phyloP scores from a whole-genome alignment of 2,888 invertebrate species.

The Acrobasis suavella region DNA sequence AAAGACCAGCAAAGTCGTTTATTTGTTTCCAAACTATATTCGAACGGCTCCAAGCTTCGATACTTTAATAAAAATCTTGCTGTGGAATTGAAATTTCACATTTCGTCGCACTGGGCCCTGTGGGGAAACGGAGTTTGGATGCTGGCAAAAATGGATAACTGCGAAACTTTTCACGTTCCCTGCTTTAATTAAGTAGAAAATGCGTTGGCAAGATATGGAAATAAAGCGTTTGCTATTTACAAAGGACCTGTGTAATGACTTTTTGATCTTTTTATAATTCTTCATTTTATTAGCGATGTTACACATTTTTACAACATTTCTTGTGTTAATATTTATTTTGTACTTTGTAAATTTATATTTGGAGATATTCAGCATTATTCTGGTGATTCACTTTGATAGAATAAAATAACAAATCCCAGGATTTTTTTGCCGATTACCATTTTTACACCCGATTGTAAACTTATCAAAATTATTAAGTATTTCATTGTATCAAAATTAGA shows the following conservation, averaged over 20 bases:
- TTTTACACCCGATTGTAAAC: too few species aligned
- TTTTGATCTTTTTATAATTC: slow-evolving; percentile 17
- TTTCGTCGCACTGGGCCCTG: slow-evolving; percentile 52
- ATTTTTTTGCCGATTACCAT: too few species aligned
- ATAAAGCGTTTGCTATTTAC: slow-evolving; percentile 32
- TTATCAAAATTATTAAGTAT: too few species aligned
- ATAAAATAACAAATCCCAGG: too few species aligned
- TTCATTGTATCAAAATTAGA: too few species aligned
- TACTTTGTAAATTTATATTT: too few species aligned
- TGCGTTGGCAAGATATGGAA: slow-evolving; percentile 34
- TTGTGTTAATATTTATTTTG: neutral
- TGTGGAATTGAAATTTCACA: slow-evolving; percentile 70
- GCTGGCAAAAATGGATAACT: slow-evolving; percentile 50
- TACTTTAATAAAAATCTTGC: slow-evolving; percentile 68
- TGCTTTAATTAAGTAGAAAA: slow-evolving; percentile 54
- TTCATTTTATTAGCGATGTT: slow-evolving; percentile 13
- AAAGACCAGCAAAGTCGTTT: slow-evolving; percentile 68
- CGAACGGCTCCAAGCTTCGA: slow-evolving; percentile 59
- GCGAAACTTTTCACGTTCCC: slow-evolving; percentile 42
- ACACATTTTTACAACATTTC: neutral
- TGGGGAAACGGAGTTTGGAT: slow-evolving; percentile 37
- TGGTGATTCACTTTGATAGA: neutral
- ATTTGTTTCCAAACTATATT: slow-evolving; percentile 79
- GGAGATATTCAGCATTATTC: neutral
- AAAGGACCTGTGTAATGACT: slow-evolving; percentile 24